Conservation (phyloP, 2,797 vertebrate species). For the Pseudomugil tenellus region DNA sequence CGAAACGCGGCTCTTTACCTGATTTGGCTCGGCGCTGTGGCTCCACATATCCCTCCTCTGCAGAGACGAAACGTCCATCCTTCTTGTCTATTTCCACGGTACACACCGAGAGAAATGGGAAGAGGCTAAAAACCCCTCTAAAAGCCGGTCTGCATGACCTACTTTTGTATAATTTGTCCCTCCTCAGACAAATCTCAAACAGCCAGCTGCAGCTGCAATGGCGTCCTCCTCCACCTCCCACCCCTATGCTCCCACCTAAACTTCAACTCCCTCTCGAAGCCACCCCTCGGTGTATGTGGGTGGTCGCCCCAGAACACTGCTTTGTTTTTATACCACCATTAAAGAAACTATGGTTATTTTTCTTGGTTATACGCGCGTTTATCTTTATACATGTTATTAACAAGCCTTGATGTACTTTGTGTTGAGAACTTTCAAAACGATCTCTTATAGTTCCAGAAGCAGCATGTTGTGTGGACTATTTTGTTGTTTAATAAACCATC, state of each 20-base stretch:
- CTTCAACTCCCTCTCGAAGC: constrained; percentile 43
- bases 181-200: constrained; percentile 32
- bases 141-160: neutral
- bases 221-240: constrained; percentile 57
- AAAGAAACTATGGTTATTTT: neutral
- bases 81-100: neutral
- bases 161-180: constrained; percentile 26
- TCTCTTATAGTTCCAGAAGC: neutral
- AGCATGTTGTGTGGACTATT: neutral
- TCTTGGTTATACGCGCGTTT: neutral
- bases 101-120: neutral
- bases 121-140: neutral
- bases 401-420: neutral
- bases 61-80: constrained; percentile 40
- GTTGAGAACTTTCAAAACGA: neutral
- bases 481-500: neutral
- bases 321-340: constrained; percentile 14
- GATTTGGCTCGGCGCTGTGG: constrained; percentile 42
- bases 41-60: constrained; percentile 45
- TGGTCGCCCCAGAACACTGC: constrained; percentile 51
- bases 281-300: constrained; percentile 59
- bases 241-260: constrained; percentile 63
- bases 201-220: constrained; percentile 76
- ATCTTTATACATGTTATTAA: neutral
- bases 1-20: constrained; percentile 62